phyloP scores from a whole-genome alignment of 1,140 invertebrate genomes.

The Papilio helenus region DNA sequence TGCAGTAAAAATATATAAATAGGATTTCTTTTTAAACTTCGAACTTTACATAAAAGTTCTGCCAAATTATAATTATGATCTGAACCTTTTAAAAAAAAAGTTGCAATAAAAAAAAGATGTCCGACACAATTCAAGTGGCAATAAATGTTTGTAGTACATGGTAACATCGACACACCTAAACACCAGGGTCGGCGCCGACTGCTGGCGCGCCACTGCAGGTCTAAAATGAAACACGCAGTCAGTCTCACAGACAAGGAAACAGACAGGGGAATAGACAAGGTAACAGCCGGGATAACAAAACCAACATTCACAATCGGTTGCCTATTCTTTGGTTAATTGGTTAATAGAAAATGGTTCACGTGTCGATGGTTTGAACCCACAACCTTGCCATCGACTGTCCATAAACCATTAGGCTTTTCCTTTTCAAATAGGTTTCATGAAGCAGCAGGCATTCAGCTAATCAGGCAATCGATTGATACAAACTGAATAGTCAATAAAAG shows the following conservation, averaged over 20 bases:
- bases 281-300: background rate
- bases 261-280: background rate
- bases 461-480: slow-evolving; percentile 22
- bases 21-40: no score
- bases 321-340: background rate
- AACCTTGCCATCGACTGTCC: background rate
- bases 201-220: slow-evolving; percentile 82
- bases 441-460: background rate
- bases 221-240: slow-evolving; percentile 81
- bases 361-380: background rate
- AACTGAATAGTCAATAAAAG: slow-evolving; percentile 36
- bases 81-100: background rate
- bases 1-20: no score
- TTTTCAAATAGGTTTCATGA: background rate
- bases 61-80: no score
- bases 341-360: no score
- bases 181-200: slow-evolving; percentile 82
- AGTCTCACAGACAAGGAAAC: slow-evolving; percentile 62
- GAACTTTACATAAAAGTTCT: no score
- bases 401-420: background rate
- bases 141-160: slow-evolving; percentile 60
- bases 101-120: background rate
- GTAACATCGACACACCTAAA: slow-evolving; percentile 84
- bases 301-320: slow-evolving; percentile 38
- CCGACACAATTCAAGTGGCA: slow-evolving; percentile 62